A percentile compares a stretch with the other conserved stretches of the same genome.
These are phyloP conservation scores for Oscheius sp. DNA, from an alignment of 2,888 invertebrate species.

Conservation along the genomic window DNA sequence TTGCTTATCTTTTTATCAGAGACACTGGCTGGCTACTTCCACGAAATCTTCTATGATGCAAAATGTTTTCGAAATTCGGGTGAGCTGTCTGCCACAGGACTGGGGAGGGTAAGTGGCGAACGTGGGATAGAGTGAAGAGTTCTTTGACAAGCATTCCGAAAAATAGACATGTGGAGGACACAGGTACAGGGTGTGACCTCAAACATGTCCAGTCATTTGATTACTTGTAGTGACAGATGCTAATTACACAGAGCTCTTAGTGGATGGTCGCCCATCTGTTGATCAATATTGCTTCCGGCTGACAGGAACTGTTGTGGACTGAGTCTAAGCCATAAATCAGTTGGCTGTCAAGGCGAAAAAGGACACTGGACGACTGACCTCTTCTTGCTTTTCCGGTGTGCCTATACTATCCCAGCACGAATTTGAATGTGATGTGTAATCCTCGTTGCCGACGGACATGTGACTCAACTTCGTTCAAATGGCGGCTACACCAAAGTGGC, in stretches of 20 bases:
- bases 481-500: conserved; percentile 21
- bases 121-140: too few species aligned
- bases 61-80: background rate
- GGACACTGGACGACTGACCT: background rate
- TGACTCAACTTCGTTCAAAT: conserved; percentile 28
- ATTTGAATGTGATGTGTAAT: conserved; percentile 30
- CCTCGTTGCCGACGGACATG: conserved; percentile 24
- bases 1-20: too few species aligned
- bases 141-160: background rate
- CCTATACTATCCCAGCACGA: conserved; percentile 7
- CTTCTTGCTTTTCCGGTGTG: background rate
- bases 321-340: background rate
- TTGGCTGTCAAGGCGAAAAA: background rate
- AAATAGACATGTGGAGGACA: background rate
- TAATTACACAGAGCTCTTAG: conserved; percentile 17
- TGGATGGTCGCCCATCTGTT: conserved; percentile 5
- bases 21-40: too few species aligned
- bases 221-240: conserved; percentile 13
- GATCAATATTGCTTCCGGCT: background rate
- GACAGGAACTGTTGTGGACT: too few species aligned
- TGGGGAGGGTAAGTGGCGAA: too few species aligned
- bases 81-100: background rate
- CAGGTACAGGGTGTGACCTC: background rate
- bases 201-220: background rate
- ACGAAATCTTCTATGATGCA: background rate